These are phyloP conservation scores for Brachionus paranguensis DNA, from an alignment of 1,140 invertebrate species.

Conservation along the genomic window DNA sequence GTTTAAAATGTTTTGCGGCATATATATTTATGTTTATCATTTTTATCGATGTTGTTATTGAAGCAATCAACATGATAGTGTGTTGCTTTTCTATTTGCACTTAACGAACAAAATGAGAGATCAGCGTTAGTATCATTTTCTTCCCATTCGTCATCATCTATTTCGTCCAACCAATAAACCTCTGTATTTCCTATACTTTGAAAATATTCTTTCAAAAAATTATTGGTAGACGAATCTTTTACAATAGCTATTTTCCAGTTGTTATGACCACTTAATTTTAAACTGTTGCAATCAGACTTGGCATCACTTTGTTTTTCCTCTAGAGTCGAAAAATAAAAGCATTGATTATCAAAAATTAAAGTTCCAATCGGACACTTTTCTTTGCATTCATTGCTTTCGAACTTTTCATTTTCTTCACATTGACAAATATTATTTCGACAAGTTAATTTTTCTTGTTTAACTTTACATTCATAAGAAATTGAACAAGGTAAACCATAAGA, in stretches of 20 bases:
- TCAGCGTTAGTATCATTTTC: background rate
- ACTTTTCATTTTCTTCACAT: background rate
- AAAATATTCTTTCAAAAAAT: background rate
- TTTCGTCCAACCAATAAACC: background rate
- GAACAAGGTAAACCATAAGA: background rate
- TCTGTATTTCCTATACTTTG: background rate
- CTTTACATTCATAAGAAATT: background rate
- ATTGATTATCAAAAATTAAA: background rate
- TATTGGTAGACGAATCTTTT: background rate
- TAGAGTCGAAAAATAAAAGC: background rate
- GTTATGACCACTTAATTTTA: background rate
- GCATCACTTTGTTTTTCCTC: too few species aligned
- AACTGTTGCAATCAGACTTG: too few species aligned
- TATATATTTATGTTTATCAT: too few species aligned
- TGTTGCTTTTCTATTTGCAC: too few species aligned
- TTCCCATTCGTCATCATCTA: background rate
- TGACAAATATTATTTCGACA: background rate
- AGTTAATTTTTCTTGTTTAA: background rate
- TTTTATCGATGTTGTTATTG: too few species aligned
- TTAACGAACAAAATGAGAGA: too few species aligned
- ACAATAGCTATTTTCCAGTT: background rate
- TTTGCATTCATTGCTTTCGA: background rate
- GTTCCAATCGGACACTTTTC: background rate
- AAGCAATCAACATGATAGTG: too few species aligned
- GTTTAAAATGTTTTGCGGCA: too few species aligned